A percentile compares a stretch with the other conserved stretches of the same genome.
Evolutionary conservation across 37 sponge, comb jelly and placozoan species (phyloP).

Genomic region (Amphimedon queenslandica): DNA sequence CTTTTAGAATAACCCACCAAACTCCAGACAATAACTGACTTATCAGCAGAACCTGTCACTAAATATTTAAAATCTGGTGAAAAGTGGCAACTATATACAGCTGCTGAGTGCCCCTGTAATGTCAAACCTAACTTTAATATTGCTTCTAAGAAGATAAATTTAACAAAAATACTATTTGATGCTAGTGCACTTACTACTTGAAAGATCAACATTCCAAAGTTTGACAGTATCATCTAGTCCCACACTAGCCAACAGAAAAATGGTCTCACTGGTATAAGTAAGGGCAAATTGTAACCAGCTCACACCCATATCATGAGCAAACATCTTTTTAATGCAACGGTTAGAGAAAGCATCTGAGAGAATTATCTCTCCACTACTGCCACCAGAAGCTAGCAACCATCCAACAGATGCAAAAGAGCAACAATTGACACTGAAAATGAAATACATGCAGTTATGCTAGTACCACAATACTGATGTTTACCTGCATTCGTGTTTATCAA

Average conservation of each 20-base stretch:
- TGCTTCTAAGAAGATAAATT: not conserved
- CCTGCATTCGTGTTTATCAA: constrained; percentile 35
- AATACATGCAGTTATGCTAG: not conserved
- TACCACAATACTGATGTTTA: not conserved
- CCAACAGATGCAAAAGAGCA: constrained; percentile 63
- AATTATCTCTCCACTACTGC: constrained; percentile 38
- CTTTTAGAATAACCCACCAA: too few species aligned
- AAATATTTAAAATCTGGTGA: not conserved
- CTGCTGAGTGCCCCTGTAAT: constrained; percentile 17
- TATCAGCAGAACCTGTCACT: constrained; percentile 35
- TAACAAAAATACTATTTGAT: not conserved
- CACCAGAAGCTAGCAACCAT: constrained; percentile 47
- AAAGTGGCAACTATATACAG: constrained; percentile 49
- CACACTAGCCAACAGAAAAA: constrained; percentile 12
- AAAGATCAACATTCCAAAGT: constrained; percentile 38
- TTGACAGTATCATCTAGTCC: constrained; percentile 27
- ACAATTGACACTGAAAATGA: constrained; percentile 23
- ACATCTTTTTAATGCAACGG: not conserved
- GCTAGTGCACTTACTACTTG: not conserved
- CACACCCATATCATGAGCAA: constrained; percentile 60
- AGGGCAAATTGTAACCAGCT: constrained; percentile 31
- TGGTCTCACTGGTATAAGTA: not conserved
- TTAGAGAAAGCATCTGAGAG: constrained; percentile 45
- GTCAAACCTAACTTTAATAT: not conserved
- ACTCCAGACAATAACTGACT: constrained; percentile 47